Evolutionary conservation across 2,888 invertebrate genomes (phyloP).

Genomic region (Diploptera punctata): DNA sequence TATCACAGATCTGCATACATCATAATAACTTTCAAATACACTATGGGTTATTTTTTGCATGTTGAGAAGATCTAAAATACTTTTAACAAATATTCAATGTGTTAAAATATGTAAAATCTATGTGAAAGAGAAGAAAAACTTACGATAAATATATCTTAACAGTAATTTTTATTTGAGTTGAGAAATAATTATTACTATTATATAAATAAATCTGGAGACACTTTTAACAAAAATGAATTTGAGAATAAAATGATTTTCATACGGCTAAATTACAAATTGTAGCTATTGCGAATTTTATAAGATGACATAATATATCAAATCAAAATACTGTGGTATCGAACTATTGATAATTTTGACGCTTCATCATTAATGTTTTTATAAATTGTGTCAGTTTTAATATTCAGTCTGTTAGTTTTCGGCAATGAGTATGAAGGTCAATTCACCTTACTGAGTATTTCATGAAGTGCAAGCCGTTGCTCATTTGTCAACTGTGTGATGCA

Average conservation of each 20-base stretch:
- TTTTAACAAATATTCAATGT: not conserved
- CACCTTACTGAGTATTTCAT: constrained; percentile 66
- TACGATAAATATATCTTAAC: not conserved
- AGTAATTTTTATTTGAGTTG: no score
- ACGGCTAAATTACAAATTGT: no score
- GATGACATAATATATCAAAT: no score
- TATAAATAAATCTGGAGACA: no score
- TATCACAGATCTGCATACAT: constrained; percentile 13
- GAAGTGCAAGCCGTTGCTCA: constrained; percentile 85
- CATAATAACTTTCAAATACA: no score
- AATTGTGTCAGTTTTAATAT: not conserved
- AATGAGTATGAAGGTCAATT: constrained; percentile 9
- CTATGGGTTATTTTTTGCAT: not conserved
- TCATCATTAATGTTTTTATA: no score
- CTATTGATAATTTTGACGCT: no score
- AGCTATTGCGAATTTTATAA: no score
- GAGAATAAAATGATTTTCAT: no score
- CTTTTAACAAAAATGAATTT: no score
- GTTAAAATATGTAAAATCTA: not conserved
- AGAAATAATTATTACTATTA: no score
- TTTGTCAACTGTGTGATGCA: constrained; percentile 76
- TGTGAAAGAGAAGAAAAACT: not conserved
- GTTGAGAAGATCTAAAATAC: not conserved
- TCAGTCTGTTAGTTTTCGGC: not conserved
- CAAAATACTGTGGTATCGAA: no score